Conservation (phyloP, 2,113 vertebrate genomes). For the Erythrocebus patas region DNA sequence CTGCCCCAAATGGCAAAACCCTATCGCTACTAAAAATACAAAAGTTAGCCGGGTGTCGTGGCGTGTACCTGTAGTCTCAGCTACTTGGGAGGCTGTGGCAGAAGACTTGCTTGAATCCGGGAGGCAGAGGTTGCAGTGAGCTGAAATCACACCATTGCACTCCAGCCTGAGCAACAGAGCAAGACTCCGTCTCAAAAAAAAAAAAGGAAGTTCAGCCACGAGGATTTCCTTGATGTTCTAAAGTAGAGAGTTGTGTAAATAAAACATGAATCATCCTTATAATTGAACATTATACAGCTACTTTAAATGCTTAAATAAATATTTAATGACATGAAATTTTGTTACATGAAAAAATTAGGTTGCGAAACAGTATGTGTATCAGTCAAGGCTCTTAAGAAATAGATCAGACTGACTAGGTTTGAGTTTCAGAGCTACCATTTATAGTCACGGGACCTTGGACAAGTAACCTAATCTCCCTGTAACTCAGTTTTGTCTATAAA, state of each 20-base stretch:
- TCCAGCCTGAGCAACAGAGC: too few species aligned
- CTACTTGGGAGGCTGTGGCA: too few species aligned
- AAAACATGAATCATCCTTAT: slow-evolving; percentile 7
- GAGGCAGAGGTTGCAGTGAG: too few species aligned
- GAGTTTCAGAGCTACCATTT: slow-evolving; percentile 11
- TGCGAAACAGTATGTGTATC: neutral
- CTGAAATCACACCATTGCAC: too few species aligned
- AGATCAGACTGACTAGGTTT: neutral
- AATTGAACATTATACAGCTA: neutral
- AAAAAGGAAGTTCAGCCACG: neutral
- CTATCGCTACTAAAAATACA: too few species aligned
- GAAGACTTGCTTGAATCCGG: too few species aligned
- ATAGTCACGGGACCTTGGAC: neutral
- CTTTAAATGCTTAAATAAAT: slow-evolving; percentile 17
- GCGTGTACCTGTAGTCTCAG: too few species aligned
- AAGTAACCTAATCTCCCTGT: neutral
- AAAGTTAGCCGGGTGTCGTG: too few species aligned
- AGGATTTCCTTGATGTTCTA: slow-evolving; percentile 12
- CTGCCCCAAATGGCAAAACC: too few species aligned
- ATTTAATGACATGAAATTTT: slow-evolving; percentile 41
- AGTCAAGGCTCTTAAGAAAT: neutral
- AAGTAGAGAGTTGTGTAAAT: neutral
- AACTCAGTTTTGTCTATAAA: slow-evolving; percentile 39
- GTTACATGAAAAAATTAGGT: neutral
- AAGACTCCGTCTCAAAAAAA: neutral